Evolutionary conservation across 2,888 invertebrate species (phyloP), one percentile per base, ranked within the genome.

Genomic region (Apomyelois bistriatella): DNA sequence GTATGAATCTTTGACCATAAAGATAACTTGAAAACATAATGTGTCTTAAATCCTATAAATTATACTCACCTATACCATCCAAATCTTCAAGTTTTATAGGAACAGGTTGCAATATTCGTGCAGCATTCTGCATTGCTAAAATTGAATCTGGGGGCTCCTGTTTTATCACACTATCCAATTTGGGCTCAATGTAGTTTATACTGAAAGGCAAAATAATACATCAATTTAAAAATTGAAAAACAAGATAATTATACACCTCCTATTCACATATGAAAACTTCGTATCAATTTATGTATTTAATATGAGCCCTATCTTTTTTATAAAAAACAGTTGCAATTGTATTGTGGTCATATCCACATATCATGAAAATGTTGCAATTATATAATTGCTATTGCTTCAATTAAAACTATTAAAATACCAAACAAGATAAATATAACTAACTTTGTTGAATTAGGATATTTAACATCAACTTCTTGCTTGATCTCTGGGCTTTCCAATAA

Each of bases 1-100:
- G n/a, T n/a, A n/a, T n/a, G n/a, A n/a, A n/a, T n/a, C n/a, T n/a
- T n/a, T n/a, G n/a, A n/a, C n/a, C n/a, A n/a, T n/a, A n/a, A n/a
- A n/a, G n/a, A n/a, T n/a, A n/a, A n/a, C n/a, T n/a, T n/a, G n/a
- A n/a, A n/a, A n/a, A n/a, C n/a, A n/a, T n/a, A n/a, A n/a, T n/a
- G n/a, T n/a, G n/a, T n/a, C n/a, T n/a, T n/a, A n/a, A n/a, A n/a
- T n/a, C n/a, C n/a, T n/a, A n/a, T n/a, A n/a, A n/a, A n/a, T n/a
- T n/a, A n/a, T n/a, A 59, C 74, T 76, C 70, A 89, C 90, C 89
- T 68, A 90, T 88, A 59, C 89, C 90, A 79, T 90, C 90, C 48
- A 90, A 74, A 68, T 90, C 90, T 69, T 90, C 90, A 51, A 90
- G 65, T 62, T 89, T 89, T 53, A 90, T 88, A 40, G 90, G 89